Base-by-base conservation (phyloP, 2,797 vertebrate genomes). In the Amblyraja radiata region DNA sequence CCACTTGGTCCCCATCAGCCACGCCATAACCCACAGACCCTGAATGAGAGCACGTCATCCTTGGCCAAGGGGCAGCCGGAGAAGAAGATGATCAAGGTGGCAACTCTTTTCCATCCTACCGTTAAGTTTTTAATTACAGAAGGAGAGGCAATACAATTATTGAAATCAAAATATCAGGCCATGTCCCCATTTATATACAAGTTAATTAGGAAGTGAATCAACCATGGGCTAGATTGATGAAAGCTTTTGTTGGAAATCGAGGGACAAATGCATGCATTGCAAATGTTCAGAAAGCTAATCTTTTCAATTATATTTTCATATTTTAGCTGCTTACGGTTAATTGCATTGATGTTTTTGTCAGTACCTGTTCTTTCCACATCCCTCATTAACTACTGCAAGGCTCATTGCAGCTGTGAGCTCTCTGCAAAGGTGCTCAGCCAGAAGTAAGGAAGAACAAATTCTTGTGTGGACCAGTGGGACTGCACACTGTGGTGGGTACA, bases 301-400 rank as follows among this genome's bases (percentile, higher is more conserved):
- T 91, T 90, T 91, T 91, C 36, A 91, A 91, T 91, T 91, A 91
- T 65, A 6, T 74, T 91, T 86, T 86, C 83, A 32, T 86, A 86
- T 86, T 86, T 91, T 73, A 91, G 39, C 71, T 46, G 39, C 32
- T 25, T 54, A 74, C 36, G 25, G 90, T 91, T 91, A 91, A 91
- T 91, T 91, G 90, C 90, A 91, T 91, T 91, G 90, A 91, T 91
- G 46, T 91, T 74, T 5, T 68, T 73, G 68, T 54, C 71, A 91
- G 8, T 54, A 14, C 88, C 90, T 54, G 23, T 68, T 90, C 23
- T 46, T 71, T 74, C 39, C 68, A 28, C 65, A 74, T 74, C 90
- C 73, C 21, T 91, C 65, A 73, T 54, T 91, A 91, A 25, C 68
- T 74, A 68, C 68, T 54, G 36, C 23, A 68, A 91, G 61, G 14